Evolutionary conservation across 2,888 invertebrate species (phyloP), one percentile per base, ranked within the genome.

Genomic region (Xanthia togata): DNA sequence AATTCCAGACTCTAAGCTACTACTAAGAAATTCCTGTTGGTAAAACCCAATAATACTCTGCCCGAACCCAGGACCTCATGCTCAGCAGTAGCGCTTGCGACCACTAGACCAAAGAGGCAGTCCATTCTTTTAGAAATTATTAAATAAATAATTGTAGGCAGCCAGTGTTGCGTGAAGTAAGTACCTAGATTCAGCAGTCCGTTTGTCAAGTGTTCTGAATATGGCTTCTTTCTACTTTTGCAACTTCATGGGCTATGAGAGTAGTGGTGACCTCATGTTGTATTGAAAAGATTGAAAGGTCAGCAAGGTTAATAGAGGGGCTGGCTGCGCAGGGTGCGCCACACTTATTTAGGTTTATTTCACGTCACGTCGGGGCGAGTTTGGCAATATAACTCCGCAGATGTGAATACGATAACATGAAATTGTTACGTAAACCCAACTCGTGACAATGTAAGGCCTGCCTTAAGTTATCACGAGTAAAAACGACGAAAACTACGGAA

Each of bases 221-320:
- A 35, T 9, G 26, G n/a, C 38, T 47, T 79, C 57, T 47, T 35
- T 57, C 14, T 57, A 38, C 23, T 41, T 35, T 38, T 38, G 4
- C 12, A 12, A 67, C 35, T 47, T 68, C 12, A 20, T 53, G 50
- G 26, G 4, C 11, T 38, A 23, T 8, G 50, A 44, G 4, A 53
- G 44, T 11, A 20, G 31, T 62, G 41, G 35, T 55, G 67, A 64
- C 35, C 12, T 63, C 77, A 23, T 44, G 44, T 12, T 70, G n/a
- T 59, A 70, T 5, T 50, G 5, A 70, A 78, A 69, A 31, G 0
- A 50, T 59, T 70, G n/a, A 70, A 6, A n/a, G n/a, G 20, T 70
- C 70, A 41, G 57, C 38, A 79, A 70, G n/a, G 47, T 38, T 47
- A 57, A 31, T 38, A 76, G 31, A 12, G 41, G 8, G n/a, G 12